Conservation (phyloP, 2,888 invertebrate species). For the Pecten maximus region DNA sequence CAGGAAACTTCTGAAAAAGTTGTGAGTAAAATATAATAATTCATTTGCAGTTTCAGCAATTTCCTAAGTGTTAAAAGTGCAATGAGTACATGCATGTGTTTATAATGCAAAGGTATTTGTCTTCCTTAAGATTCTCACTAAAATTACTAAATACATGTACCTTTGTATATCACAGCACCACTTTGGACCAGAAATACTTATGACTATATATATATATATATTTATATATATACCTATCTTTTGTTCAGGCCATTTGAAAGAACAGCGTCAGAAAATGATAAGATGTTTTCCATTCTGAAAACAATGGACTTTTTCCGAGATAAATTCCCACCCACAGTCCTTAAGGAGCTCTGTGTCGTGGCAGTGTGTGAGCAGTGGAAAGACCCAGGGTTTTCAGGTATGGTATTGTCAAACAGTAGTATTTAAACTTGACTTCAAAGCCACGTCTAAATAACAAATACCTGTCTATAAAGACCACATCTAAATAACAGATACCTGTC, state of each 20-base stretch:
- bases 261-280: constrained; percentile 78
- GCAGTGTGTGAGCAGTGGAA: constrained; percentile 79
- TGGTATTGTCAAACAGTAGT: neutral
- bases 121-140: neutral
- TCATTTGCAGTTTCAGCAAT: too few species aligned
- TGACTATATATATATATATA: too few species aligned
- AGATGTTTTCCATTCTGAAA: constrained; percentile 76
- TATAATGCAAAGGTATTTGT: neutral
- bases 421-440: too few species aligned
- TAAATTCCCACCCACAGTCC: constrained; percentile 68
- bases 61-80: too few species aligned
- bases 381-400: constrained; percentile 78
- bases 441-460: too few species aligned
- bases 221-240: neutral
- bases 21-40: constrained; percentile 66
- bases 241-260: constrained; percentile 79
- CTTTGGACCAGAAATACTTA: too few species aligned
- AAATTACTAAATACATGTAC: too few species aligned
- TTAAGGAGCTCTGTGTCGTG: constrained; percentile 79
- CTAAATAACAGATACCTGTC: too few species aligned
- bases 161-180: too few species aligned
- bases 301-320: constrained; percentile 74
- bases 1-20: constrained; percentile 71
- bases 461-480: too few species aligned
- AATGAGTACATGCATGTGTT: too few species aligned